Percentiles rank a stretch among this genome's conserved stretches.
These are phyloP conservation scores for Sminthurinus aureus DNA, from an alignment of 2,888 invertebrate species.

Conservation along the genomic window DNA sequence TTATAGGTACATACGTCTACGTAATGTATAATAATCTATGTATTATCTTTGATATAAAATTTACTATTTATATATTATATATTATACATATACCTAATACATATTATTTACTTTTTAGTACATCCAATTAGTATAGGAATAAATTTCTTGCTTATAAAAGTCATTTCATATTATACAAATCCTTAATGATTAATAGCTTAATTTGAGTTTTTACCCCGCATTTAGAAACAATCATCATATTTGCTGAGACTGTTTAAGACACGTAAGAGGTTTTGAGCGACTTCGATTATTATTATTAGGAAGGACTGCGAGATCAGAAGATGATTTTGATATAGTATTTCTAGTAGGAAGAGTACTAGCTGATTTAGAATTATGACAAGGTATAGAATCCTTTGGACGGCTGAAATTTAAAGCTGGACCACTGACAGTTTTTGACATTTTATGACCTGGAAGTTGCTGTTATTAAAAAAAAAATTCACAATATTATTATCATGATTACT, in stretches of 20 bases:
- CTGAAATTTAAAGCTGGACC: background rate
- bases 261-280: background rate
- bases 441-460: background rate
- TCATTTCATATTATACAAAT: no score
- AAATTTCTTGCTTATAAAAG: no score
- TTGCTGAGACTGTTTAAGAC: no score
- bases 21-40: no score
- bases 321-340: background rate
- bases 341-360: background rate
- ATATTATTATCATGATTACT: background rate
- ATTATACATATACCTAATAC: background rate
- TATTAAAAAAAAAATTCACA: background rate
- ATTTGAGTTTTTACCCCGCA: no score
- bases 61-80: background rate
- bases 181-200: no score
- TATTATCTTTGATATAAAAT: no score
- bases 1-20: no score
- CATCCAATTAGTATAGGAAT: no score
- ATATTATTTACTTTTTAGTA: no score
- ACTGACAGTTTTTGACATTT: conserved; percentile 10
- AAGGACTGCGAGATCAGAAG: background rate
- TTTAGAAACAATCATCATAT: no score
- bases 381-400: background rate
- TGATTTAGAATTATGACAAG: background rate
- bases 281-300: background rate